Conservation (phyloP, 2,797 vertebrate species). For the Karalla daura region DNA sequence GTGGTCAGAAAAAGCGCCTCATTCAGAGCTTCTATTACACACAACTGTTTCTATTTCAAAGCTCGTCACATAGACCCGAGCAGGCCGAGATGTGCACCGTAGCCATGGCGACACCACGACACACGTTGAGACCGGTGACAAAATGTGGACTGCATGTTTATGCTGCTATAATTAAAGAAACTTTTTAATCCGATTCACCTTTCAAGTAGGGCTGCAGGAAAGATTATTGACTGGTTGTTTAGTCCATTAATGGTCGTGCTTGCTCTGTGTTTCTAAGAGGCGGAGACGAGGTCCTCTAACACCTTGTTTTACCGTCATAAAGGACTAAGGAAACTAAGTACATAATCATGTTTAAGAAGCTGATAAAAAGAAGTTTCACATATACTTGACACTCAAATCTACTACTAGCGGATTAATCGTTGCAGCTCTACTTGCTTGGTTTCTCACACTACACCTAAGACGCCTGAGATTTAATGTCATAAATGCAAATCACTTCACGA, state of each 20-base stretch:
- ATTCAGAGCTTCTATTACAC: slow-evolving; percentile 32
- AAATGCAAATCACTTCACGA: slow-evolving; percentile 1
- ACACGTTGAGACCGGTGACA: background rate
- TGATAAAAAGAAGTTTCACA: too few relatives aligned
- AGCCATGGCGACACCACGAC: background rate
- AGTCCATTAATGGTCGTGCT: too few relatives aligned
- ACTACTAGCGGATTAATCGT: too few relatives aligned
- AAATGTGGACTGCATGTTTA: background rate
- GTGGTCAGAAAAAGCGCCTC: slow-evolving; percentile 22
- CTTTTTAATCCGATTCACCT: background rate
- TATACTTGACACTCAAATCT: too few relatives aligned
- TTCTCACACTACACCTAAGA: background rate
- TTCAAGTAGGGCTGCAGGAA: too few relatives aligned
- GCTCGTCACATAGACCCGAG: slow-evolving; percentile 14
- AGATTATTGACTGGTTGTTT: slow-evolving; percentile 1
- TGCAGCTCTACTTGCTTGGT: too few relatives aligned
- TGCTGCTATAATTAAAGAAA: slow-evolving; percentile 6
- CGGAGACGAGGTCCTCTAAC: too few relatives aligned
- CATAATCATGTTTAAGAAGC: too few relatives aligned
- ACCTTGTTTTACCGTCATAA: too few relatives aligned
- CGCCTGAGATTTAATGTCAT: background rate
- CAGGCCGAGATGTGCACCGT: background rate
- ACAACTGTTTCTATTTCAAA: slow-evolving; percentile 28
- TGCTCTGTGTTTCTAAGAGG: too few relatives aligned
- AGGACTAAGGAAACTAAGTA: too few relatives aligned